Base-by-base conservation (phyloP, 2,113 vertebrate genomes). In the Oreocharis arfaki region DNA sequence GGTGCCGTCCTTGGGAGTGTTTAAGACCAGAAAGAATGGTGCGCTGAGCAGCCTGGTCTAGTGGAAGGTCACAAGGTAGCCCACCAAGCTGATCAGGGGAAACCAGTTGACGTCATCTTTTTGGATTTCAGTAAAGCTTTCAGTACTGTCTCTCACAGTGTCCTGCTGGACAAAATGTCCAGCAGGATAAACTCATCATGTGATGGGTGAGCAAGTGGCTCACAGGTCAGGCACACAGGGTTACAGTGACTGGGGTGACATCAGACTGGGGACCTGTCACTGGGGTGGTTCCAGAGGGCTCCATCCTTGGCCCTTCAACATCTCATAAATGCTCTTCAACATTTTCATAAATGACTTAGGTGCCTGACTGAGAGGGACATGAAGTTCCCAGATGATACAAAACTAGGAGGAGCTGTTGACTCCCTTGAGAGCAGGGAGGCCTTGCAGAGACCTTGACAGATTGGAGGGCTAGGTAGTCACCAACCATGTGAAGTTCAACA, bases 21-120 rank as follows among this genome's bases (percentile, higher is more conserved):
- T 59, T 24, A 67, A 60, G 33, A 44, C 9, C 0, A 2, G 35
- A n/a, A 0, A 1, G n/a, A 24, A 32, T 47, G 14, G 9, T 37
- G 9, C 13, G 53, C 39, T 53, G 28, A 68, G 19, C 28, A 75
- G 5, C 16, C 23, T 82, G 46, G 7, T 60, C 24, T 47, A 41
- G 14, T 41, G 23, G 24, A 46, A 68, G 20, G 16, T 68, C 33
- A 26, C 14, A 57, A 17, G 11, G 42, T 42, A 59, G 17, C 21
- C 3, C 17, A 32, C 26, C 26, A 28, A 13, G 4, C 35, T 65
- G 50, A 16, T 56, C 1, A 56, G 1, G 15, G 19, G 23, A 74
- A 24, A 23, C 22, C 41, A 46, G 8, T 6, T 75, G 11, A n/a
- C 24, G 13, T 13, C 1, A n/a, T 47, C 32, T 35, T 42, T 17